Evolutionary conservation across 1,140 invertebrate genomes (phyloP).

Genomic region (Rhagoletis zephyria): DNA sequence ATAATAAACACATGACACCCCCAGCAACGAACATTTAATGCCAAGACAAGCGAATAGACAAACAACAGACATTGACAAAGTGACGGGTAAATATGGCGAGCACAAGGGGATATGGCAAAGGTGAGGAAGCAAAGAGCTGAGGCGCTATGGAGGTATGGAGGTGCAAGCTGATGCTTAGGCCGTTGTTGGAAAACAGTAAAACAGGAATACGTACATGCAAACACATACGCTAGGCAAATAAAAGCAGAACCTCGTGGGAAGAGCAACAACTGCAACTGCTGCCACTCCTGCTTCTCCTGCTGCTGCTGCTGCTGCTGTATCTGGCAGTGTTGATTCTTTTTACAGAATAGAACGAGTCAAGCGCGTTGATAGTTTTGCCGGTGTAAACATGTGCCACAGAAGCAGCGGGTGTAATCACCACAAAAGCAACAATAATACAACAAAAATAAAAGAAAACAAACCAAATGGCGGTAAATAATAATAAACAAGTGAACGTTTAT

Average conservation of each 20-base stretch:
- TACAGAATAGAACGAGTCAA: not conserved
- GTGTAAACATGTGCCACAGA: slow-evolving; percentile 23
- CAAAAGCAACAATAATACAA: not conserved
- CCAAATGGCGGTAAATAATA: not conserved
- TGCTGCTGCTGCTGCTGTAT: not conserved
- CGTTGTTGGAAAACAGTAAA: not conserved
- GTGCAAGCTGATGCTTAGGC: not conserved
- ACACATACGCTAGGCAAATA: not conserved
- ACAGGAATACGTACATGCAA: not conserved
- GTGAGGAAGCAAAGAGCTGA: not conserved
- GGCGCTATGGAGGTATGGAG: not conserved
- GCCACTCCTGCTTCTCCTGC: not conserved
- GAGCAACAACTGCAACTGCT: not conserved
- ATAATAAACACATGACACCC: slow-evolving; percentile 55
- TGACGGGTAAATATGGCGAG: not conserved
- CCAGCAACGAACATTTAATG: slow-evolving; percentile 52
- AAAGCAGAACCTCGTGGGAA: slow-evolving; percentile 15
- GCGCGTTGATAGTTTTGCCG: slow-evolving; percentile 10
- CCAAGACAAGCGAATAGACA: slow-evolving; percentile 47
- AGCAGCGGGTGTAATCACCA: not conserved
- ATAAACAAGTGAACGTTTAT: slow-evolving; percentile 8
- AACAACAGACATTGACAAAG: slow-evolving; percentile 48
- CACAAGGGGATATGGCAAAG: not conserved
- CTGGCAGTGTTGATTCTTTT: too few relatives aligned
- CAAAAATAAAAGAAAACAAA: not conserved